A percentile compares a stretch with the other conserved stretches of the same genome.
Conservation (phyloP, 2,797 vertebrate genomes). For the Danio tinwini region DNA sequence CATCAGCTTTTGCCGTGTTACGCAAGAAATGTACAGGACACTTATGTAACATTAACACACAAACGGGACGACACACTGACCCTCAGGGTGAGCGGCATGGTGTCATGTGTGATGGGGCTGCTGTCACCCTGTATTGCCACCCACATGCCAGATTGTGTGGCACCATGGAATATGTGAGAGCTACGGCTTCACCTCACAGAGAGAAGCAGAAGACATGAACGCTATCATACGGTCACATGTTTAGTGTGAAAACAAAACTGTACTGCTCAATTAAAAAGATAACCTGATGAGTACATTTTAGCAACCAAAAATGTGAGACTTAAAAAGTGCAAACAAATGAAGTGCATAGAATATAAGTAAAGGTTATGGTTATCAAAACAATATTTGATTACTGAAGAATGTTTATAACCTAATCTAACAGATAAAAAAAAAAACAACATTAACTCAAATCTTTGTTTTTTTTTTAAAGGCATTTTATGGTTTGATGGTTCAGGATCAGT, state of each 20-base stretch:
- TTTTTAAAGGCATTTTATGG: too few relatives aligned
- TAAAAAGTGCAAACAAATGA: too few relatives aligned
- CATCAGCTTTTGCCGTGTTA: constrained; percentile 16
- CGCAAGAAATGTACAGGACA: constrained; percentile 19
- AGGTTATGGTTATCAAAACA: too few relatives aligned
- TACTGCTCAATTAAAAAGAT: not conserved
- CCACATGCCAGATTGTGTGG: constrained; percentile 2
- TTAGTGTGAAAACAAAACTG: not conserved
- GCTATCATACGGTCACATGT: not conserved
- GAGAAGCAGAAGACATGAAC: constrained; percentile 21
- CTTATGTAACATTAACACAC: not conserved
- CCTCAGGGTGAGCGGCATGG: constrained; percentile 39
- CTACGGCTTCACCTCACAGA: not conserved
- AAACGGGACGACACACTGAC: not conserved
- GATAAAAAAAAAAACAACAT: too few relatives aligned
- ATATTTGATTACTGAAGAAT: too few relatives aligned
- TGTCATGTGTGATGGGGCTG: constrained; percentile 14
- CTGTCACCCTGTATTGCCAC: constrained; percentile 40
- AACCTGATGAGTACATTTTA: not conserved
- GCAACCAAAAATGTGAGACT: too few relatives aligned
- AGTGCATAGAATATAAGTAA: too few relatives aligned
- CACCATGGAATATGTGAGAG: not conserved
- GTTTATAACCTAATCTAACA: too few relatives aligned
- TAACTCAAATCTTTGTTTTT: too few relatives aligned
- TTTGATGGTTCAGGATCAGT: too few relatives aligned